Conservation (phyloP, 2,888 invertebrate species). For the Archaeoteleia sp. region DNA sequence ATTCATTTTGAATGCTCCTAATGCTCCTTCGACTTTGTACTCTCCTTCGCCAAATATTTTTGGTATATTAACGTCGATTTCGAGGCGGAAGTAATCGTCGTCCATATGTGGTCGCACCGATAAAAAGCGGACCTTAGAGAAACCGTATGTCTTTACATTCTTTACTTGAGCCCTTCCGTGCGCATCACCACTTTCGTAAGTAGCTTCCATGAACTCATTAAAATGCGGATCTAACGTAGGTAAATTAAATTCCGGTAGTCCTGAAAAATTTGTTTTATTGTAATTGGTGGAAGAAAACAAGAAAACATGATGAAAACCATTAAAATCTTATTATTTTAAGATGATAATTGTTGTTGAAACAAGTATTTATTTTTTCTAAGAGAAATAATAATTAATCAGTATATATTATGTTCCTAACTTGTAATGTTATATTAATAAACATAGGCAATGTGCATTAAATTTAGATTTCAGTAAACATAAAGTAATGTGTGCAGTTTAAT, state of each 20-base stretch:
- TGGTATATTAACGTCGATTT: conserved; percentile 78
- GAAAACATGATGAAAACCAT: background rate
- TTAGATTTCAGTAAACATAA: background rate
- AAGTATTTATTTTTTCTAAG: background rate
- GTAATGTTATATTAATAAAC: no score
- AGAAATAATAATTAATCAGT: background rate
- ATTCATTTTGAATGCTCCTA: conserved; percentile 79
- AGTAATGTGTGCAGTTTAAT: background rate
- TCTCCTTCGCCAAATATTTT: conserved; percentile 77
- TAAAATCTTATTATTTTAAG: background rate
- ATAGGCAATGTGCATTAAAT: no score
- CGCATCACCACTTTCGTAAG: conserved; percentile 73
- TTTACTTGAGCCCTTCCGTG: conserved; percentile 76
- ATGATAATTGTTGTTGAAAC: background rate
- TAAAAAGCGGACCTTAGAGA: conserved; percentile 77
- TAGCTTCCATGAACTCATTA: conserved; percentile 74
- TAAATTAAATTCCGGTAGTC: conserved; percentile 77
- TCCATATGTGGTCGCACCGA: conserved; percentile 78
- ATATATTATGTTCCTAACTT: no score
- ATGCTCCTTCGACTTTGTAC: conserved; percentile 79
- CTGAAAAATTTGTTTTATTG: conserved; percentile 59
- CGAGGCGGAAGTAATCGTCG: conserved; percentile 77
- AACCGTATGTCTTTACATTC: conserved; percentile 78
- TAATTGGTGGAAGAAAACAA: no score
- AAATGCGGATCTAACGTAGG: conserved; percentile 77